Percentiles rank a stretch among this genome's conserved stretches.
These are phyloP conservation scores for Lepus americanus DNA, from an alignment of 2,113 vertebrate species.

Conservation along the genomic window DNA sequence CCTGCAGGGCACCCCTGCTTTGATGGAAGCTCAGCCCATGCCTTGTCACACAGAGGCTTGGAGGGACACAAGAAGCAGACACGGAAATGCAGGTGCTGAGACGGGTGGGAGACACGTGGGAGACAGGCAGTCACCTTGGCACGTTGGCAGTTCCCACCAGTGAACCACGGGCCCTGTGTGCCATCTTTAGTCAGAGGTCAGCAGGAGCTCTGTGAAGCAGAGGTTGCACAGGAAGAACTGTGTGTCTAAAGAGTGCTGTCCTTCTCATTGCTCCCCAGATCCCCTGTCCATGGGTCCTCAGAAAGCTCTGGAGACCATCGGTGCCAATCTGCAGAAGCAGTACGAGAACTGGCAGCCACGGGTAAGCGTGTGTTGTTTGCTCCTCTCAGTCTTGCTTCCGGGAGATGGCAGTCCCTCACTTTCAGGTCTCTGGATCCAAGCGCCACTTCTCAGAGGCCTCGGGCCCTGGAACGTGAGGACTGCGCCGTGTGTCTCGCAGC, in stretches of 20 bases:
- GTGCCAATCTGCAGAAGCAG: slow-evolving; percentile 98
- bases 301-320: slow-evolving; percentile 98
- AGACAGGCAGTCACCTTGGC: fast-evolving
- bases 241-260: not conserved
- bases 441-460: not conserved
- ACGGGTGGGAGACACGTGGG: no score
- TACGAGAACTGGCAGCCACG: slow-evolving; percentile 99
- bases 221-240: not conserved
- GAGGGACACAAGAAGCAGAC: not conserved
- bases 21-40: not conserved
- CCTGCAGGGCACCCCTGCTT: no score
- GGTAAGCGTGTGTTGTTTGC: slow-evolving; percentile 88
- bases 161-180: not conserved
- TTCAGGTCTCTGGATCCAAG: not conserved
- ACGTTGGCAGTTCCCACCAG: not conserved
- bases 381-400: not conserved
- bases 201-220: not conserved
- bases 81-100: not conserved
- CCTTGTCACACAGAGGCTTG: not conserved
- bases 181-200: not conserved
- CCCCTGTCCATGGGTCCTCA: slow-evolving; percentile 99
- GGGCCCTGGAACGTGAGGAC: fast-evolving
- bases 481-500: fast-evolving
- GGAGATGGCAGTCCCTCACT: fast-evolving
- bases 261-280: slow-evolving; percentile 88